phyloP scores from a whole-genome alignment of 2,113 vertebrate genomes.

The Chrysemys picta region DNA sequence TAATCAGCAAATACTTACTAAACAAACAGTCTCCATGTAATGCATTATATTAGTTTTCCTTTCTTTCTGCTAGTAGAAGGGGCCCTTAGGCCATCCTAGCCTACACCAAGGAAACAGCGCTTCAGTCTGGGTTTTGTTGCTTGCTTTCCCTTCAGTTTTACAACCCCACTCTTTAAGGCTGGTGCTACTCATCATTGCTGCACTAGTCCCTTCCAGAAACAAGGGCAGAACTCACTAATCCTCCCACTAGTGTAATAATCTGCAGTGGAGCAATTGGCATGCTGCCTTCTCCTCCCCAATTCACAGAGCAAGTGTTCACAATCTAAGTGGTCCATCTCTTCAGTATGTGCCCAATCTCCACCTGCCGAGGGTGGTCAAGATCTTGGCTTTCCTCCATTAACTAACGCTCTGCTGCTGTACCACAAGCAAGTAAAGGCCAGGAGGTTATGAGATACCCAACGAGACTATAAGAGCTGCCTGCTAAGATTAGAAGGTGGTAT shows the following conservation, averaged over 20 bases:
- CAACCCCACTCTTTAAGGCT: neutral
- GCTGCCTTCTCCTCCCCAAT: neutral
- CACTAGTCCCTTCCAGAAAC: neutral
- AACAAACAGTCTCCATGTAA: neutral
- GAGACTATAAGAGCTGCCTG: neutral
- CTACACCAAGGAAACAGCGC: neutral
- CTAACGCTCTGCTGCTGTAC: neutral
- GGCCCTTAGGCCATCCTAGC: neutral
- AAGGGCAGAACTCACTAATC: neutral
- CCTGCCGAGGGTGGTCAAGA: neutral
- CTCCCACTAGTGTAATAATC: neutral
- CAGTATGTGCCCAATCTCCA: neutral
- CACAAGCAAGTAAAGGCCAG: neutral
- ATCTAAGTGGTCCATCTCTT: neutral
- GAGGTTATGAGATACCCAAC: neutral
- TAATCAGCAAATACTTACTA: neutral
- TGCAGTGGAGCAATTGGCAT: neutral
- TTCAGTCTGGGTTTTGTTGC: neutral
- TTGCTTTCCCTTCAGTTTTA: neutral
- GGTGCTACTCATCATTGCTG: neutral
- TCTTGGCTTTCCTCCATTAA: neutral
- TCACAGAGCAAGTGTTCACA: neutral
- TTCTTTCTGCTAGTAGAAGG: neutral
- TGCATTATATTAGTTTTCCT: neutral
- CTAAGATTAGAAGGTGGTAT: neutral